Evolutionary conservation across 2,113 vertebrate species (phyloP).

Genomic region (Otocyon megalotis): DNA sequence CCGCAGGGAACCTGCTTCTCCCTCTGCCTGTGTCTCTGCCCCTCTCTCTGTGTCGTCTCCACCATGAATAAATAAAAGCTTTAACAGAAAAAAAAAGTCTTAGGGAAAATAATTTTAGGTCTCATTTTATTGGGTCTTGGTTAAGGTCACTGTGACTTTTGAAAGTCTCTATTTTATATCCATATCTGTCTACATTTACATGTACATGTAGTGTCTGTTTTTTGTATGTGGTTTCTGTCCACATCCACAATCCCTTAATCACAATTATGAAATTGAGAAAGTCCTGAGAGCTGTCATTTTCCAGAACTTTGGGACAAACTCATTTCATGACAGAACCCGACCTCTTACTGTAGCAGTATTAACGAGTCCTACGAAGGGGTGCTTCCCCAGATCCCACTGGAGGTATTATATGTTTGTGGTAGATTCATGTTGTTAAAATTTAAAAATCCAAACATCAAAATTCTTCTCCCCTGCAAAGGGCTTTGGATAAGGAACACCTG

Average conservation of each 20-base stretch:
- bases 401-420: not conserved
- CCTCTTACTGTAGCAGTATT: not conserved
- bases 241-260: not conserved
- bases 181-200: not conserved
- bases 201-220: not conserved
- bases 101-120: conserved; percentile 60
- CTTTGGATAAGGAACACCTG: not conserved
- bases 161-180: not conserved
- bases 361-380: not conserved
- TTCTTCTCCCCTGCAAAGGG: not conserved
- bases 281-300: not conserved
- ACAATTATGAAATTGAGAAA: conserved; percentile 34
- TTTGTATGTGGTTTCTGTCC: not conserved
- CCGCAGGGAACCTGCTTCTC: no score
- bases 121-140: conserved; percentile 42
- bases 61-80: no score
- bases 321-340: conserved; percentile 10
- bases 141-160: conserved; percentile 23
- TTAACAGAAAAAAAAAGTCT: not conserved
- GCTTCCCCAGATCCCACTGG: not conserved
- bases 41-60: no score
- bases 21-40: no score
- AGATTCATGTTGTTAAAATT: not conserved
- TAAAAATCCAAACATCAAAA: not conserved
- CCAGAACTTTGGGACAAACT: not conserved